Percentiles rank a stretch among this genome's conserved stretches.
Evolutionary conservation across 2,113 vertebrate species (phyloP).

Genomic region (Abramis brama): DNA sequence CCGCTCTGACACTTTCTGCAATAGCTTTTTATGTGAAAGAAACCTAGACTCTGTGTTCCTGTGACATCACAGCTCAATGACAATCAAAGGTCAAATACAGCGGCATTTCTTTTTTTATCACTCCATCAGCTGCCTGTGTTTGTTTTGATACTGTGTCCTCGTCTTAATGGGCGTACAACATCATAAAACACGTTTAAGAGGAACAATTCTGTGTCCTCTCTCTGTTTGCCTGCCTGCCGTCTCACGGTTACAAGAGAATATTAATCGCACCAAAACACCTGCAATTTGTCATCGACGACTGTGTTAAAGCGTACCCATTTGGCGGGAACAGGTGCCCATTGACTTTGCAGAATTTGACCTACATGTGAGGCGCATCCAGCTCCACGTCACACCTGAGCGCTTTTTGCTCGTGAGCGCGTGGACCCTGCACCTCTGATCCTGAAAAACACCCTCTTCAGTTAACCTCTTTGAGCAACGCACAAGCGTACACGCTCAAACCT

Average conservation of each 20-base stretch:
- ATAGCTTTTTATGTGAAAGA: constrained; percentile 10
- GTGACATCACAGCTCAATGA: constrained; percentile 67
- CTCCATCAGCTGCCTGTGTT: constrained; percentile 37
- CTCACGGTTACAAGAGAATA: not conserved
- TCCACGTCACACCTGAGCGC: constrained; percentile 60
- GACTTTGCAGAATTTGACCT: constrained; percentile 61
- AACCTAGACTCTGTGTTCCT: constrained; percentile 8
- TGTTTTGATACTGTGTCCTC: constrained; percentile 55
- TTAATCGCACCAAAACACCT: constrained; percentile 15
- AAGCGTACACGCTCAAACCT: constrained; percentile 48
- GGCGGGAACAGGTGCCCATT: constrained; percentile 39
- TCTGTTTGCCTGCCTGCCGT: not conserved
- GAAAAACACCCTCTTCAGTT: constrained; percentile 54
- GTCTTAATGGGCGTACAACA: not conserved
- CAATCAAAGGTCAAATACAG: constrained; percentile 72
- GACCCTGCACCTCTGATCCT: constrained; percentile 29
- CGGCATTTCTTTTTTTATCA: constrained; percentile 54
- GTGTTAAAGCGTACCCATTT: not conserved
- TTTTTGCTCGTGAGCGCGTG: not conserved
- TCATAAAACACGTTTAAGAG: not conserved
- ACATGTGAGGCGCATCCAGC: constrained; percentile 55
- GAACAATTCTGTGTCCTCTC: not conserved
- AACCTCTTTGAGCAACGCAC: constrained; percentile 48
- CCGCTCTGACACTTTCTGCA: constrained; percentile 25
- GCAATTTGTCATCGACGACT: constrained; percentile 9